Percentiles rank a stretch among this genome's conserved stretches.
phyloP scores from a whole-genome alignment of 1,140 invertebrate species.

The Drosophila hydei region DNA sequence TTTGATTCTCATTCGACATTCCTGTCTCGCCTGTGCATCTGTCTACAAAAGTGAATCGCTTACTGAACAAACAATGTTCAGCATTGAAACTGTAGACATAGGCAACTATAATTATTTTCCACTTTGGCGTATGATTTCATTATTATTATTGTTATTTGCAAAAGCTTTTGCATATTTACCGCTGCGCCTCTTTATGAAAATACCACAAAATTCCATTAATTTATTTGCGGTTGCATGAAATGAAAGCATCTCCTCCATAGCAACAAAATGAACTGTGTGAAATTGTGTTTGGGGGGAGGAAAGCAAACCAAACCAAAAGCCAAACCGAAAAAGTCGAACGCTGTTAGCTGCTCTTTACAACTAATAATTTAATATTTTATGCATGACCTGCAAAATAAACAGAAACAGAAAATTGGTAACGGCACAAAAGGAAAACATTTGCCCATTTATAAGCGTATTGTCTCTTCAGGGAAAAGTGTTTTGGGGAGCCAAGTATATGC shows the following conservation, averaged over 20 bases:
- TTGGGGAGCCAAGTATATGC: conserved; percentile 6
- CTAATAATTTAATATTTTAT: conserved; percentile 82
- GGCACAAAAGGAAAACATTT: conserved; percentile 40
- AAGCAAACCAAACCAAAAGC: neutral
- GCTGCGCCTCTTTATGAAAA: conserved; percentile 31
- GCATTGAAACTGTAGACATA: conserved; percentile 14
- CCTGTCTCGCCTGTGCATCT: too few relatives aligned
- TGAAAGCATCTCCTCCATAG: conserved; percentile 12
- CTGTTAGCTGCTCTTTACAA: conserved; percentile 56
- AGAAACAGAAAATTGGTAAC: conserved; percentile 53
- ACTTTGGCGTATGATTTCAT: conserved; percentile 17
- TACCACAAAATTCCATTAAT: conserved; percentile 51
- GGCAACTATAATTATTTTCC: conserved; percentile 48
- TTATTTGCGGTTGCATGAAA: conserved; percentile 51
- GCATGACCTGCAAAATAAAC: conserved; percentile 78
- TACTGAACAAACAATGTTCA: too few relatives aligned
- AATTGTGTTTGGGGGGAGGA: neutral
- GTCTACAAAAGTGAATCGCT: too few relatives aligned
- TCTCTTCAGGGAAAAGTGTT: conserved; percentile 40
- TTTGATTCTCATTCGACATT: too few relatives aligned
- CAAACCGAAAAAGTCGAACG: neutral
- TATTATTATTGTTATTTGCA: conserved; percentile 26
- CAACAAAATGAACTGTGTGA: conserved; percentile 36
- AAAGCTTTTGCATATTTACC: conserved; percentile 27
- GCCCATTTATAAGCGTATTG: conserved; percentile 46